Evolutionary conservation across 2,797 vertebrate genomes (phyloP).

Genomic region (Salmo trutta): DNA sequence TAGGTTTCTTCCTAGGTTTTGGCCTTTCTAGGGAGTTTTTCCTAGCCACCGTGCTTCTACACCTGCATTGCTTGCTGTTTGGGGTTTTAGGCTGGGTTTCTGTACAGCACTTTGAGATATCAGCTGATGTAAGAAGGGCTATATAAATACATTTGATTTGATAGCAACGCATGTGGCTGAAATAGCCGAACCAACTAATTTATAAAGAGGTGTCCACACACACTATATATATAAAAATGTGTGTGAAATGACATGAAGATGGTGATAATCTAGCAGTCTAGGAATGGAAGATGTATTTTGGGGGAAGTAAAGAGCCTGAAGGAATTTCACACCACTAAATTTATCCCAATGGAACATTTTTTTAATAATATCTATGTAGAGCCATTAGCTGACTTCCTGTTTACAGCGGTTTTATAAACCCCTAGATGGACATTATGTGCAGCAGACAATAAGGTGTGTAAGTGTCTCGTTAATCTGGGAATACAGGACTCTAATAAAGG

Average conservation of each 20-base stretch:
- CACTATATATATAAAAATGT: neutral
- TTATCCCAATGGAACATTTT: neutral
- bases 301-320: neutral
- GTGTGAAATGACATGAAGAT: neutral
- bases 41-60: too few relatives aligned
- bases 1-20: too few relatives aligned
- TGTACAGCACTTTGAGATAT: too few relatives aligned
- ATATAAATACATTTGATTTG: too few relatives aligned
- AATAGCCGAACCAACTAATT: too few relatives aligned
- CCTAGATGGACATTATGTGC: neutral
- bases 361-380: neutral
- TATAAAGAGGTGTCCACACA: neutral
- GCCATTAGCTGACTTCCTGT: neutral
- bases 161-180: too few relatives aligned
- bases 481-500: neutral
- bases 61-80: too few relatives aligned
- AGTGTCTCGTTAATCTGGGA: neutral
- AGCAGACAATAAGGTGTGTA: neutral
- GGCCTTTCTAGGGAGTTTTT: too few relatives aligned
- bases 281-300: neutral
- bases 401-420: neutral
- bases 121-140: too few relatives aligned
- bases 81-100: too few relatives aligned
- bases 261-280: neutral
- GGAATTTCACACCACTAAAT: neutral